A percentile compares a stretch with the other conserved stretches of the same genome.
Evolutionary conservation across 1,140 invertebrate species (phyloP).

Genomic region (Anoplolepis gracilipes): DNA sequence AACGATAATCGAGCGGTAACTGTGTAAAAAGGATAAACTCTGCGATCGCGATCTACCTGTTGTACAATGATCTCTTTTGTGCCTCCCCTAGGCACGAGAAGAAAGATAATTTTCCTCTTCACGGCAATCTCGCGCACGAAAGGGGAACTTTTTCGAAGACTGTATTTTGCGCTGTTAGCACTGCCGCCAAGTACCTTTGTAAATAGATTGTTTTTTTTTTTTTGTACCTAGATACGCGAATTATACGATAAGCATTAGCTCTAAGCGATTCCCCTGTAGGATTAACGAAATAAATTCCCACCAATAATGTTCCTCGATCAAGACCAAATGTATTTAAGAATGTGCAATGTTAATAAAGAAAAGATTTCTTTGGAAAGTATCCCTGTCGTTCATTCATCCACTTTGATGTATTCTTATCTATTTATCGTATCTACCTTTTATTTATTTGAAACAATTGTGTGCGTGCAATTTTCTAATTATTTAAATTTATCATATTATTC

Average conservation of each 20-base stretch:
- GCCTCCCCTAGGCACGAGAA: conserved; percentile 44
- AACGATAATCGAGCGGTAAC: conserved; percentile 32
- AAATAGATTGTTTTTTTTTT: conserved; percentile 58
- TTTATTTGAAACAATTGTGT: background rate
- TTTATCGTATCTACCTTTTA: background rate
- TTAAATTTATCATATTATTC: too few relatives aligned
- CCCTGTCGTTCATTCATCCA: background rate
- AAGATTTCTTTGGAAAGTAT: conserved; percentile 50
- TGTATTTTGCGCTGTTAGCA: conserved; percentile 33
- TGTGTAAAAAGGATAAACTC: conserved; percentile 17
- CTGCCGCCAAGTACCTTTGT: conserved; percentile 67
- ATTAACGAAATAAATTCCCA: conserved; percentile 69
- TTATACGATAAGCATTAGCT: conserved; percentile 51
- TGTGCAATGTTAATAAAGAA: conserved; percentile 81
- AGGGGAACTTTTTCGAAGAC: conserved; percentile 52
- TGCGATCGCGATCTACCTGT: conserved; percentile 55
- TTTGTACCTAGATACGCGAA: conserved; percentile 38
- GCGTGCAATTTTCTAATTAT: background rate
- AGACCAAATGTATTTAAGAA: conserved; percentile 84
- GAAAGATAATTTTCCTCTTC: conserved; percentile 57
- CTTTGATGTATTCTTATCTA: background rate
- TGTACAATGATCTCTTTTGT: conserved; percentile 61
- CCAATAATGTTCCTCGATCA: conserved; percentile 82
- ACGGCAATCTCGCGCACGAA: conserved; percentile 55
- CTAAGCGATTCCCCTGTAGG: conserved; percentile 29